phyloP scores from a whole-genome alignment of 2,888 invertebrate species.

The Steinernema carpocapsae region DNA sequence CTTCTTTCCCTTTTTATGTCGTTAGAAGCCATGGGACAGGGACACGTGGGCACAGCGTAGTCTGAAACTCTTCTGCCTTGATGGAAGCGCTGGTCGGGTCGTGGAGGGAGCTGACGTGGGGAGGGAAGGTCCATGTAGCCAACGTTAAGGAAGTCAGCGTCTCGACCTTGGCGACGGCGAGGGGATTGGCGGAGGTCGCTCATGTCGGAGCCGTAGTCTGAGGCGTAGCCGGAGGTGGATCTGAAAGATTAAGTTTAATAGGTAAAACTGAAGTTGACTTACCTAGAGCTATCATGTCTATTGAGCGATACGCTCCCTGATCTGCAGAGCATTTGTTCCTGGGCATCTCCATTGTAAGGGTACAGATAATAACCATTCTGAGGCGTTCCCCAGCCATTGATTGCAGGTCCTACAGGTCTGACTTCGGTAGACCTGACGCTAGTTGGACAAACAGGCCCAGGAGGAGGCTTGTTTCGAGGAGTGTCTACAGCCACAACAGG shows the following conservation, averaged over 20 bases:
- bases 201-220: neutral
- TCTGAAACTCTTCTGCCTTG: slow-evolving; percentile 7
- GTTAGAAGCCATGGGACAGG: neutral
- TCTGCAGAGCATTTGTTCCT: neutral
- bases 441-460: neutral
- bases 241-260: too few species aligned
- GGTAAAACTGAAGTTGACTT: too few species aligned
- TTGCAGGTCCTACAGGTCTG: neutral
- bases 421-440: slow-evolving; percentile 14
- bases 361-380: slow-evolving; percentile 3
- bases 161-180: neutral
- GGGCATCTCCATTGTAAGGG: neutral
- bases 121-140: neutral
- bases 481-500: neutral
- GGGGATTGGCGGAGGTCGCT: neutral
- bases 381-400: neutral
- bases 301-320: neutral
- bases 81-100: neutral
- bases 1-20: neutral
- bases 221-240: neutral
- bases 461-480: neutral
- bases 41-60: neutral
- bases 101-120: neutral
- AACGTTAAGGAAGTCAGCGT: neutral
- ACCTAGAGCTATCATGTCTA: neutral